Evolutionary conservation across 2,797 vertebrate species (phyloP), one percentile per base, ranked within the genome.

Genomic region (Tauraco hartlaubi): DNA sequence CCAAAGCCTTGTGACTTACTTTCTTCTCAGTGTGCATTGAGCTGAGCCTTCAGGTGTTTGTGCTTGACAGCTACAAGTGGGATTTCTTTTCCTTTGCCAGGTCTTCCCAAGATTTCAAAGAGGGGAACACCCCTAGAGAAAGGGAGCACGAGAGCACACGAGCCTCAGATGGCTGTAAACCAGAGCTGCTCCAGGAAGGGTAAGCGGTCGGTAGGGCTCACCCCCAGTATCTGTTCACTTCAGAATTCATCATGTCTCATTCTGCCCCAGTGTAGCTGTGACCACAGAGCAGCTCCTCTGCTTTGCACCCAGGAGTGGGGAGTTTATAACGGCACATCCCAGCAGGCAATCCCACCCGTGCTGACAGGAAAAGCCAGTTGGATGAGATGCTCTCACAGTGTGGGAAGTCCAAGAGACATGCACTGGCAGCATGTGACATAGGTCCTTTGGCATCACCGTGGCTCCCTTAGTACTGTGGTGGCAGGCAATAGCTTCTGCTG

Each of bases 71-170:
- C 63, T 39, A 48, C 0, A 0, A 72, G 54, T 11, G 33, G 9
- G 23, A 6, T 58, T 76, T 76, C 79, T 77, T 56, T 37, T 80
- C 29, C 29, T 91, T 81, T 68, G n/a, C 35, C 64, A 95, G 94
- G 25, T 77, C 79, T 72, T 58, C 66, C 64, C 87, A 84, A 55
- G 83, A 62, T 72, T 68, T 48, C 28, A 37, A 23, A 75, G 82
- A 84, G 12, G 52, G 15, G 54, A 52, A 31, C 17, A 33, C 10
- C 59, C 35, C 35, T 58, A 28, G 33, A 31, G 84, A 80, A 43
- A 39, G 39, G 55, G 41, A 16, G 12, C 69, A 46, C 0, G 44
- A 72, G 49, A 49, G n/a, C 55, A 14, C 8, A 1, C 1, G 2
- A 55, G 44, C 44, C 25, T 54, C 13, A 2, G 68, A 21, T 18